Percentiles rank a stretch among this genome's conserved stretches.
Evolutionary conservation across 2,888 invertebrate genomes (phyloP).

Genomic region (Agrotis puta): DNA sequence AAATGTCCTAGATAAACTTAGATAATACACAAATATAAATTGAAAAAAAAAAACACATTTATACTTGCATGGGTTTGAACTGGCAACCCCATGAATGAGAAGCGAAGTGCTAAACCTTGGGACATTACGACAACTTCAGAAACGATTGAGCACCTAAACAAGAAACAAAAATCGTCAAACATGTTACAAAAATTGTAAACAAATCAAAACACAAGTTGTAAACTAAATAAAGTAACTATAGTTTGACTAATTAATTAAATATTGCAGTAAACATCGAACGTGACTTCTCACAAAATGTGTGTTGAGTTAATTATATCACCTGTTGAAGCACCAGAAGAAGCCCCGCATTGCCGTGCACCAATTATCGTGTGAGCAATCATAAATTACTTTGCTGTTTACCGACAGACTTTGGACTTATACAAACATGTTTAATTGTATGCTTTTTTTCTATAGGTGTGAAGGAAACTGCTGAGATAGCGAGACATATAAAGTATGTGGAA

Average conservation of each 20-base stretch:
- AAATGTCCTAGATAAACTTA: no score
- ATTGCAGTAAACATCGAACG: conserved; percentile 39
- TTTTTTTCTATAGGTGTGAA: no score
- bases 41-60: no score
- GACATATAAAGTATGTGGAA: no score
- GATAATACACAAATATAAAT: no score
- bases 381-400: conserved; percentile 12
- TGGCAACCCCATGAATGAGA: no score
- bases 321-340: conserved; percentile 42
- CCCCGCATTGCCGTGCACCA: conserved; percentile 46
- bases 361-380: conserved; percentile 34
- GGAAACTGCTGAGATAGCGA: no score
- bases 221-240: conserved; percentile 9
- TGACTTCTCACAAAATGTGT: conserved; percentile 22
- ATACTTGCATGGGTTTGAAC: no score
- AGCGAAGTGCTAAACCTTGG: no score
- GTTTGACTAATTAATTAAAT: conserved; percentile 46
- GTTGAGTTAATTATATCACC: conserved; percentile 56
- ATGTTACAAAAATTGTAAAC: not conserved
- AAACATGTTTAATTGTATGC: not conserved
- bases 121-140: no score
- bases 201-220: conserved; percentile 12
- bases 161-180: not conserved
- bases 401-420: not conserved
- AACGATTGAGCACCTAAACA: not conserved